Percentiles rank a stretch among this genome's conserved stretches.
Evolutionary conservation across 2,888 invertebrate genomes (phyloP).

Genomic region (Pristionchus japonicus): DNA sequence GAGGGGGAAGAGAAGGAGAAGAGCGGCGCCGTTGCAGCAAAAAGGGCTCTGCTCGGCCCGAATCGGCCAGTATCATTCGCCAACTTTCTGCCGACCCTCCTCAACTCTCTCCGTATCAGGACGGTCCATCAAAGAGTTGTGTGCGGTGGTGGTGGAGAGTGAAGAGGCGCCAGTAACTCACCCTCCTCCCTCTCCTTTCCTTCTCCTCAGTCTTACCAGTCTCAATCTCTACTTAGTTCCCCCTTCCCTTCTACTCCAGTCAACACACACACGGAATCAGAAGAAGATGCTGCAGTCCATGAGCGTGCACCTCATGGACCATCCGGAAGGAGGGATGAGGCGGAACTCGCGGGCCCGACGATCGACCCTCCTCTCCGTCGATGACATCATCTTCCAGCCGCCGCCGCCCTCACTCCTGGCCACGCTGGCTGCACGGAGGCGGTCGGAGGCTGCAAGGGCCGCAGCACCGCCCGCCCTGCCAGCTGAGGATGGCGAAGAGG

Average conservation of each 20-base stretch:
- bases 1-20: no score
- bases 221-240: neutral
- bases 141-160: neutral
- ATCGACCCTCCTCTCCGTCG: neutral
- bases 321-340: constrained; percentile 48
- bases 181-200: neutral
- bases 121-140: constrained; percentile 22
- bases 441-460: neutral
- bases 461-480: neutral
- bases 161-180: neutral
- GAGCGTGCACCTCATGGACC: constrained; percentile 65
- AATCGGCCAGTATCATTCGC: neutral
- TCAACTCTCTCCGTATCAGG: neutral
- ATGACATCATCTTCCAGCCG: neutral
- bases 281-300: constrained; percentile 65
- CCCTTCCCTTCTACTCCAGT: neutral
- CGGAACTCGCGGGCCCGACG: constrained; percentile 52
- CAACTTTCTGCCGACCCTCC: neutral
- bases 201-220: neutral
- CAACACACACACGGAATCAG: neutral
- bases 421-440: neutral
- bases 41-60: neutral
- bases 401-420: neutral
- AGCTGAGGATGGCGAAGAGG: neutral
- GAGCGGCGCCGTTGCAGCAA: neutral